phyloP scores from a whole-genome alignment of 2,888 invertebrate species.

The Falcaria lacertinaria region DNA sequence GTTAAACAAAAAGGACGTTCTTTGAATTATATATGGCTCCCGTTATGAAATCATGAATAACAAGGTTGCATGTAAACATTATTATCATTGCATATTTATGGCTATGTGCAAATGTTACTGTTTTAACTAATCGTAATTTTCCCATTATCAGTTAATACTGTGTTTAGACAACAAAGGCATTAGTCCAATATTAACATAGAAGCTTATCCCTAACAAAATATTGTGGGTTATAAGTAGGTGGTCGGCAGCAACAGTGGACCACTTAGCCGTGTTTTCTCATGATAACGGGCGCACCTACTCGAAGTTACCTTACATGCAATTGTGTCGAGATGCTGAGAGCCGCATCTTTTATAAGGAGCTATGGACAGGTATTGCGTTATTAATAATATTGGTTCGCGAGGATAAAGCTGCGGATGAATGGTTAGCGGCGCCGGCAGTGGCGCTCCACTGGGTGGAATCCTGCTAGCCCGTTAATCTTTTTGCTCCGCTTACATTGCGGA shows the following conservation, averaged over 20 bases:
- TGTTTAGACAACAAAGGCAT: constrained; percentile 49
- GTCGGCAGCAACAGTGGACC: constrained; percentile 15
- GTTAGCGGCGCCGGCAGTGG: constrained; percentile 15
- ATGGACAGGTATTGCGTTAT: constrained; percentile 51
- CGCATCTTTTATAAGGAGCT: constrained; percentile 65
- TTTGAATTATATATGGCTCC: no score
- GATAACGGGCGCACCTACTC: background rate
- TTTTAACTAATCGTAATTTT: constrained; percentile 44
- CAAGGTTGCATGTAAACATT: constrained; percentile 27
- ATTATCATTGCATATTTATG: constrained; percentile 52
- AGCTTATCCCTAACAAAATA: constrained; percentile 49
- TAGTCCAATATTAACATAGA: constrained; percentile 50
- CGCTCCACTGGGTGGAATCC: constrained; percentile 45
- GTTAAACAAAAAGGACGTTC: no score
- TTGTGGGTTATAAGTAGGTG: constrained; percentile 47
- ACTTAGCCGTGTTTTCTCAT: background rate
- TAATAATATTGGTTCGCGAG: constrained; percentile 11
- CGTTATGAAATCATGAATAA: constrained; percentile 17
- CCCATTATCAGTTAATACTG: constrained; percentile 52
- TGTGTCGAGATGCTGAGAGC: constrained; percentile 61
- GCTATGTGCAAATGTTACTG: constrained; percentile 47
- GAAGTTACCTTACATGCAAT: constrained; percentile 1
- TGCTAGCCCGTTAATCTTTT: constrained; percentile 66
- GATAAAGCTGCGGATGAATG: constrained; percentile 2
- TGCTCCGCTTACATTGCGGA: constrained; percentile 49